Conservation (phyloP, 2,797 vertebrate species). For the Orientallactaga sibirica region DNA sequence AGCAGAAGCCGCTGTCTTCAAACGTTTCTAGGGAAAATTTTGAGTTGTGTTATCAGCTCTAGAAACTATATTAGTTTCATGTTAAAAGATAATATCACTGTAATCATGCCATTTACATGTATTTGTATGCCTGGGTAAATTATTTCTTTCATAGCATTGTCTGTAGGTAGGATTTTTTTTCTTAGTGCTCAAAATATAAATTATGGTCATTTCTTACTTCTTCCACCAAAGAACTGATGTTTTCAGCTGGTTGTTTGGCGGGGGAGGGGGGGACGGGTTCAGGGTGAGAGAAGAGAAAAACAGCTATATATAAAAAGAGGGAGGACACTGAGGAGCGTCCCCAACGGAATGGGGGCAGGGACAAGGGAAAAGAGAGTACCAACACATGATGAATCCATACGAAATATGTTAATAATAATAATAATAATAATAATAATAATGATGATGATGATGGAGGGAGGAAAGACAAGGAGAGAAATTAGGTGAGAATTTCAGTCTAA, state of each 20-base stretch:
- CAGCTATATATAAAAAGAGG: constrained; percentile 68
- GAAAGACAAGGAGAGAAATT: constrained; percentile 13
- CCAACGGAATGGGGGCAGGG: not conserved
- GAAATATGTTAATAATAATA: too few species aligned
- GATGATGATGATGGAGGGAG: constrained; percentile 61
- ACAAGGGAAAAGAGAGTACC: too few species aligned
- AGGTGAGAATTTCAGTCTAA: constrained; percentile 44
- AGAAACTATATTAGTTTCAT: constrained; percentile 65
- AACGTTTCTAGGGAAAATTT: constrained; percentile 60
- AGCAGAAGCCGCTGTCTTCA: constrained; percentile 60
- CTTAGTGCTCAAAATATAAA: constrained; percentile 83
- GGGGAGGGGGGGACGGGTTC: constrained; percentile 71
- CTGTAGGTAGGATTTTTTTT: constrained; percentile 73
- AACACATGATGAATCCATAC: too few species aligned
- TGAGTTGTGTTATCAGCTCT: constrained; percentile 44
- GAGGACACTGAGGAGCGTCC: not conserved
- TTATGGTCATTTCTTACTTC: constrained; percentile 83
- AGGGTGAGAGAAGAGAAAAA: constrained; percentile 44
- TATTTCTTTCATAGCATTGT: constrained; percentile 63
- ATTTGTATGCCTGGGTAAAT: constrained; percentile 52
- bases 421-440: constrained; percentile 37
- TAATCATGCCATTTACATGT: constrained; percentile 60
- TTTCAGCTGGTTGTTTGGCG: constrained; percentile 80
- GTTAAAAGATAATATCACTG: constrained; percentile 50
- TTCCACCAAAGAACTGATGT: constrained; percentile 82